Conservation (phyloP, 2,113 vertebrate genomes). For the Microtus pennsylvanicus region DNA sequence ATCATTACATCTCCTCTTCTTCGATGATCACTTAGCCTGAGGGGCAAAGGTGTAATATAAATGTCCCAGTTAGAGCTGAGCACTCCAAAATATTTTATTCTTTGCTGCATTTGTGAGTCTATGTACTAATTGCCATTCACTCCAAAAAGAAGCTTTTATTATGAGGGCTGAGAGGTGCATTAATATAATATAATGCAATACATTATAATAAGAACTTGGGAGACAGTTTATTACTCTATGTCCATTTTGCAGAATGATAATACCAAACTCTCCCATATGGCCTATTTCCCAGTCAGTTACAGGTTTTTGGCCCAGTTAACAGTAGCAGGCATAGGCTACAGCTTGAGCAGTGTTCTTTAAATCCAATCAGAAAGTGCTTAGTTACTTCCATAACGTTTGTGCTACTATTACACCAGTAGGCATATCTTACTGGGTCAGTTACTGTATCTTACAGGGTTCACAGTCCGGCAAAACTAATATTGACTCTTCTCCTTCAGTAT, state of each 20-base stretch:
- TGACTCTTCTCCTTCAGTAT: neutral
- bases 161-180: neutral
- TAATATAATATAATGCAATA: neutral
- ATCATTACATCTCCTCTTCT: neutral
- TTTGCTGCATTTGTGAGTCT: neutral
- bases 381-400: neutral
- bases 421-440: neutral
- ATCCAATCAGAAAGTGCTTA: neutral
- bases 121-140: neutral
- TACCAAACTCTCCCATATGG: neutral
- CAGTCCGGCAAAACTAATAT: neutral
- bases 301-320: neutral
- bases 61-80: neutral
- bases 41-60: neutral
- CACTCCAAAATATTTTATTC: neutral
- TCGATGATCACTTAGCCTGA: neutral
- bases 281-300: neutral
- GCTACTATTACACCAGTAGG: neutral
- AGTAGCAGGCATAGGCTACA: neutral
- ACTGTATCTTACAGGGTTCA: neutral
- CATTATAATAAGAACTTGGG: neutral
- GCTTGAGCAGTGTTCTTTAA: neutral
- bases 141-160: neutral
- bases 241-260: neutral
- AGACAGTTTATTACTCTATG: neutral